These are phyloP conservation scores for Rana temporaria DNA, from an alignment of 2,113 vertebrate species.

Conservation along the genomic window DNA sequence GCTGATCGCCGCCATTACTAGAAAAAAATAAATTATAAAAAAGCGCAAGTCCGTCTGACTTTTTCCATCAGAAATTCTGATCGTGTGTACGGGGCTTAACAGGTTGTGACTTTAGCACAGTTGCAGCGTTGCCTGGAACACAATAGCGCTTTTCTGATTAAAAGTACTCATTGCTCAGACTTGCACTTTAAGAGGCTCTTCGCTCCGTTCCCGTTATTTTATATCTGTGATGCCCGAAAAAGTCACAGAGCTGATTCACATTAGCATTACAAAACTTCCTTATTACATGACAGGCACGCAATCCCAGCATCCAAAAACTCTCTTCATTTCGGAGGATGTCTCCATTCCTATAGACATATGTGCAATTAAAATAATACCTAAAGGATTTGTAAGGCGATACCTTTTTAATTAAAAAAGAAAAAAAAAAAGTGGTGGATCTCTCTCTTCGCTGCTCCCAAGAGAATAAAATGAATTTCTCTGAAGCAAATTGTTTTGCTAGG, in stretches of 20 bases:
- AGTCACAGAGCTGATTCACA: not conserved
- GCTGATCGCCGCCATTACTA: no score
- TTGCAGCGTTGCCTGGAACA: no score
- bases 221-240: no score
- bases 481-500: constrained; percentile 37
- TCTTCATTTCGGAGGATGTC: constrained; percentile 3
- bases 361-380: constrained; percentile 49
- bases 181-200: no score
- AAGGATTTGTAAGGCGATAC: constrained; percentile 41
- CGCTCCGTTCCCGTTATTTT: no score
- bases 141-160: no score
- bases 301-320: constrained; percentile 4
- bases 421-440: not conserved
- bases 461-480: constrained; percentile 31
- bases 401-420: constrained; percentile 51
- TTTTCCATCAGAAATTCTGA: no score
- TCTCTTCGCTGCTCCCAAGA: constrained; percentile 25
- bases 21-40: no score
- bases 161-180: no score
- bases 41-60: no score
- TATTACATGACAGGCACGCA: constrained; percentile 6
- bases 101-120: no score
- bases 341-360: constrained; percentile 42
- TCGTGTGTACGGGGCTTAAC: no score
- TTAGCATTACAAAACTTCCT: not conserved